Percentiles rank a stretch among this genome's conserved stretches.
These are phyloP conservation scores for Pteropus alecto DNA, from an alignment of 2,113 vertebrate genomes.

Conservation along the genomic window DNA sequence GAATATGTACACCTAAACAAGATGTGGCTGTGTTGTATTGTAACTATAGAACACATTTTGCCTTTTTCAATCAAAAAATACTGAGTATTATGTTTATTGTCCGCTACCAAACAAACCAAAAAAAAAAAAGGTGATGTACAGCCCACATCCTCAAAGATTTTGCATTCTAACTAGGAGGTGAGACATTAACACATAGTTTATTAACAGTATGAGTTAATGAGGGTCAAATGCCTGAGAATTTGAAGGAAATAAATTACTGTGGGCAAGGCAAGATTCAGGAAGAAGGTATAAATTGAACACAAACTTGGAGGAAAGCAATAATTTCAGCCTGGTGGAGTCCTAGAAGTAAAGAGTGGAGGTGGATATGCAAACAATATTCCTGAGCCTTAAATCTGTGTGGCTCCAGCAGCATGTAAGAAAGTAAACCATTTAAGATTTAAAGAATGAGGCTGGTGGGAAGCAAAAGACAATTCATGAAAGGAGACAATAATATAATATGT, in stretches of 20 bases:
- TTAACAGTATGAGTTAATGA: not conserved
- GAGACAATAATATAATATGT: not conserved
- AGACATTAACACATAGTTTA: not conserved
- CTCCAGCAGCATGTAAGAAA: not conserved
- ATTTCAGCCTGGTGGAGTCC: not conserved
- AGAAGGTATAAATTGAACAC: not conserved
- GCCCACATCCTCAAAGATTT: not conserved
- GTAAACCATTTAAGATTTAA: conserved; percentile 27
- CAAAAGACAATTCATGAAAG: not conserved
- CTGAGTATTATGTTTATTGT: not conserved
- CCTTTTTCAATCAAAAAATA: not conserved
- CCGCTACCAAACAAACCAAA: not conserved
- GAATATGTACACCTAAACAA: not conserved
- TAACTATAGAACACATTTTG: not conserved
- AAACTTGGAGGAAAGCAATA: not conserved
- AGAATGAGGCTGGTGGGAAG: not conserved
- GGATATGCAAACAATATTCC: not conserved
- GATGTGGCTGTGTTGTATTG: not conserved
- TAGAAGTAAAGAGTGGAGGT: not conserved
- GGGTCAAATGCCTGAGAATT: not conserved
- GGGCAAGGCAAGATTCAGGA: not conserved
- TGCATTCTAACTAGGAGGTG: not conserved
- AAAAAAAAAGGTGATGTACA: not conserved
- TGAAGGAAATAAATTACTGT: conserved; percentile 15
- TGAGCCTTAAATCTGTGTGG: not conserved